A percentile compares a stretch with the other conserved stretches of the same genome.
Evolutionary conservation across 1,140 invertebrate species (phyloP).

Genomic region (Bombus consobrinus): DNA sequence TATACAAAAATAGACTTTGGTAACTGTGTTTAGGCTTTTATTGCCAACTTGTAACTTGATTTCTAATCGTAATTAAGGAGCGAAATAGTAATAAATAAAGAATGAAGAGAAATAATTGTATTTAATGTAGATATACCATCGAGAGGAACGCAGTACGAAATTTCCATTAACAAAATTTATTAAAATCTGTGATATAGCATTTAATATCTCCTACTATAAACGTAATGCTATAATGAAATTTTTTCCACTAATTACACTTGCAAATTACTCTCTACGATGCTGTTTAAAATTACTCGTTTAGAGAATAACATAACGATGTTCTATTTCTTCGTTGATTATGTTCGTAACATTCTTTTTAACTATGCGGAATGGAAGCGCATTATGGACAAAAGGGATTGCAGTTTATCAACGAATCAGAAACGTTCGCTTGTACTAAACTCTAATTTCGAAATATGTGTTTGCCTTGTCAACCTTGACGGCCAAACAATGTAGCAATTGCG

Average conservation of each 20-base stretch:
- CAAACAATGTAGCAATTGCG: constrained; percentile 33
- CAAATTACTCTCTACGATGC: not conserved
- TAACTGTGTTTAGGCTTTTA: not conserved
- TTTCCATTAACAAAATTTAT: not conserved
- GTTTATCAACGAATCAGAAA: not conserved
- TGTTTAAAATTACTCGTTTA: too few relatives aligned
- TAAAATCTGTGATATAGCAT: not conserved
- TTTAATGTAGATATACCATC: too few relatives aligned
- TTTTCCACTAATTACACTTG: too few relatives aligned
- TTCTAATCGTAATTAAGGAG: not conserved
- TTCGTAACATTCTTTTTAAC: not conserved
- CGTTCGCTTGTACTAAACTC: not conserved
- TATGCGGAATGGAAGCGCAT: not conserved
- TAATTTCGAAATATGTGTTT: constrained; percentile 42
- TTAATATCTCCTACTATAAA: not conserved
- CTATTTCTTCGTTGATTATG: not conserved
- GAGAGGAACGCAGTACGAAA: too few relatives aligned
- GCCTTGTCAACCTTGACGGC: constrained; percentile 7
- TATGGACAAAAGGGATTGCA: not conserved
- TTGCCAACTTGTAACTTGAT: not conserved
- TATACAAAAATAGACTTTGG: not conserved
- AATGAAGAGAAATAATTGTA: too few relatives aligned
- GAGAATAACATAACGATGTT: not conserved
- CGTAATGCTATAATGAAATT: too few relatives aligned
- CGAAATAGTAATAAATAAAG: not conserved